A percentile compares a stretch with the other conserved stretches of the same genome.
Conservation (phyloP, 2,113 vertebrate species). For the Rattus norvegicus region DNA sequence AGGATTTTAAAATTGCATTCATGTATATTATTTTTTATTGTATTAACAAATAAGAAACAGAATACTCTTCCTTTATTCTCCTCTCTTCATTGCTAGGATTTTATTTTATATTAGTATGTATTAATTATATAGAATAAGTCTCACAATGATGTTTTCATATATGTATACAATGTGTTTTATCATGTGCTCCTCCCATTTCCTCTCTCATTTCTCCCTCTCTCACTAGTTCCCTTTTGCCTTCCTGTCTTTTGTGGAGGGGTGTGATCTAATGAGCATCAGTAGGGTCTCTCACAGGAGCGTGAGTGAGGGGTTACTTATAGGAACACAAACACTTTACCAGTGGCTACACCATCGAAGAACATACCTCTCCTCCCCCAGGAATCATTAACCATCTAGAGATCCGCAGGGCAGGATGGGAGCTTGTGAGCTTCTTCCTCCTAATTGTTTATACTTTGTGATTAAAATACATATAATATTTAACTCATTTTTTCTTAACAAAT, state of each 20-base stretch:
- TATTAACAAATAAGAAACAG: slow-evolving; percentile 4
- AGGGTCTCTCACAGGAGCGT: not conserved
- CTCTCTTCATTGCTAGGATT: slow-evolving; percentile 19
- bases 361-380: not conserved
- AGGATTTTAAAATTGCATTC: slow-evolving; percentile 30
- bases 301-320: not conserved
- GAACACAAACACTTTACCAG: not conserved
- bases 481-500: not conserved
- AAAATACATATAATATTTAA: not conserved
- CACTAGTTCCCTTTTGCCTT: not conserved
- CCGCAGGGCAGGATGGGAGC: not conserved
- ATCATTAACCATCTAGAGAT: not conserved
- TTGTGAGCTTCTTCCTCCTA: not conserved
- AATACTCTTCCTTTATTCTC: not conserved
- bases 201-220: not conserved
- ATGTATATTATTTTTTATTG: slow-evolving; percentile 4
- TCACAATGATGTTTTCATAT: not conserved
- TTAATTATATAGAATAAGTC: not conserved
- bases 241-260: not conserved
- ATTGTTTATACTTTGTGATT: not conserved
- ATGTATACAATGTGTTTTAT: not conserved
- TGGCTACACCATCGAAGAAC: no score
- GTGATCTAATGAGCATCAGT: not conserved
- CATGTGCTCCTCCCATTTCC: no score
- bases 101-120: not conserved